Percentiles rank a stretch among this genome's conserved stretches.
phyloP scores from a whole-genome alignment of 2,888 invertebrate species.

The Chamaedrilus cognettii region DNA sequence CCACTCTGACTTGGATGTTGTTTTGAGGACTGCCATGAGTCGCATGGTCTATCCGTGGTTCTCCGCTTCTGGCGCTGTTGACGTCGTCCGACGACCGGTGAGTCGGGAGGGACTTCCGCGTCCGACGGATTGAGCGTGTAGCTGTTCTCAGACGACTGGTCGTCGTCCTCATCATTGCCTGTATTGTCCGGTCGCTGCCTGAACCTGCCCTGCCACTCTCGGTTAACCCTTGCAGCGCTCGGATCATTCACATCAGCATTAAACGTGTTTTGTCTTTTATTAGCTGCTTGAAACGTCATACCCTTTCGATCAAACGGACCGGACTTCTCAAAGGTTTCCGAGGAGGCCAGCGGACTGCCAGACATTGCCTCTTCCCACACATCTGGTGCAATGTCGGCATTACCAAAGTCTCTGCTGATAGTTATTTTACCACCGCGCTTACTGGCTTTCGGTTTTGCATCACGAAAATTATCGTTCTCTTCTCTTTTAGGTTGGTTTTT shows the following conservation, averaged over 20 bases:
- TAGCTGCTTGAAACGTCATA: neutral
- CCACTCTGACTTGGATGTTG: too few species aligned
- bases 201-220: too few species aligned
- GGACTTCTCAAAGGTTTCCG: slow-evolving; percentile 18
- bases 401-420: slow-evolving; percentile 7
- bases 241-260: too few species aligned
- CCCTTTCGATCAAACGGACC: neutral
- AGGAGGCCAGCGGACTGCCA: slow-evolving; percentile 24
- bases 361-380: slow-evolving; percentile 27
- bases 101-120: too few species aligned
- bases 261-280: too few species aligned
- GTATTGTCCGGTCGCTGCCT: neutral
- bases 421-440: neutral
- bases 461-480: too few species aligned
- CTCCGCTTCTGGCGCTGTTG: neutral
- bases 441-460: neutral
- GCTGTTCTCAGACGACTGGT: neutral
- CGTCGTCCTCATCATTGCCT: neutral
- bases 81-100: slow-evolving; percentile 13
- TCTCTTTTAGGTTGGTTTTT: too few species aligned
- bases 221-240: too few species aligned
- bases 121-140: too few species aligned
- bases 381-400: slow-evolving; percentile 5
- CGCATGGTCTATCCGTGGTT: neutral
- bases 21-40: neutral